These are phyloP conservation scores for Cepaea nemoralis DNA, from an alignment of 1,140 invertebrate species.

Conservation along the genomic window DNA sequence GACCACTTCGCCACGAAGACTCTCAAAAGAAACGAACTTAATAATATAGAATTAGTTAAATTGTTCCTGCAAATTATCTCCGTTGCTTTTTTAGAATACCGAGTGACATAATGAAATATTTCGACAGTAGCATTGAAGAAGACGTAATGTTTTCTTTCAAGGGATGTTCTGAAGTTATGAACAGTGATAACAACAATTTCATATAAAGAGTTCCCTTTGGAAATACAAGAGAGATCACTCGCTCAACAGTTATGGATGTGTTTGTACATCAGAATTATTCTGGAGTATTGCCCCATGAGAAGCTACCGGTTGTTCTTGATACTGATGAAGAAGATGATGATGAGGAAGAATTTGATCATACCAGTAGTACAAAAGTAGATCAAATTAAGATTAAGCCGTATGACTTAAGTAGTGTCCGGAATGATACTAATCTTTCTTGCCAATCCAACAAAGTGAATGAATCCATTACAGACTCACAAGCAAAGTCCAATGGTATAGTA, in stretches of 20 bases:
- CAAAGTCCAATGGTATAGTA: neutral
- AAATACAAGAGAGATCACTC: neutral
- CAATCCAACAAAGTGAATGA: neutral
- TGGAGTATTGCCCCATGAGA: neutral
- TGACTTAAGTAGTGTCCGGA: neutral
- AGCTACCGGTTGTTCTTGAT: neutral
- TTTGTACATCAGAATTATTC: neutral
- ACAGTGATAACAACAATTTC: no score
- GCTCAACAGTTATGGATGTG: neutral
- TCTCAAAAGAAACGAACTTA: no score
- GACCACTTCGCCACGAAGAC: no score
- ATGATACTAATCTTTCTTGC: neutral
- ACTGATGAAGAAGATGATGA: neutral
- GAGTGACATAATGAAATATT: no score
- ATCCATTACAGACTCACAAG: neutral
- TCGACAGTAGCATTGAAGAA: no score
- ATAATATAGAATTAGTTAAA: no score
- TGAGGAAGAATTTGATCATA: neutral
- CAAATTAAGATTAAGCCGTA: neutral
- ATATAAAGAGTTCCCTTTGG: no score
- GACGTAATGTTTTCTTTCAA: no score
- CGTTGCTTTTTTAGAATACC: no score
- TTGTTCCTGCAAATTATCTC: no score
- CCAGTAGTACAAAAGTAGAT: neutral
- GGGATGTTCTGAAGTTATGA: no score